A percentile compares a stretch with the other conserved stretches of the same genome.
Evolutionary conservation across 2,888 invertebrate genomes (phyloP).

Genomic region (Drosophila antonietae): DNA sequence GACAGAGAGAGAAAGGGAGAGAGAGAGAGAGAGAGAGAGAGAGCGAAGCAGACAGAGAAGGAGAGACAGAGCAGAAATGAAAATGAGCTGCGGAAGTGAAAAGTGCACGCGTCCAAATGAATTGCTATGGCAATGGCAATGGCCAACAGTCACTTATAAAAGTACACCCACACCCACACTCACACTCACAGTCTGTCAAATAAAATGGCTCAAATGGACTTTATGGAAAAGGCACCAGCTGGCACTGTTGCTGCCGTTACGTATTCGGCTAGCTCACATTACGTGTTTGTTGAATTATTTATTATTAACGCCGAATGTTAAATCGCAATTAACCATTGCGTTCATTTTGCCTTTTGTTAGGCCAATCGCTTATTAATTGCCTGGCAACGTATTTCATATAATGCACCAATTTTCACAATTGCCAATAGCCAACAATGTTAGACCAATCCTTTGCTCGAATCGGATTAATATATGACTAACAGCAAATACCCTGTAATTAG

Average conservation of each 20-base stretch:
- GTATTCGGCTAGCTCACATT: conserved; percentile 26
- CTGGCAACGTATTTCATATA: conserved; percentile 33
- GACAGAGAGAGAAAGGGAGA: background rate
- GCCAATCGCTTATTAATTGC: conserved; percentile 54
- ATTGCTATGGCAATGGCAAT: conserved; percentile 49
- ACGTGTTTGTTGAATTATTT: conserved; percentile 50
- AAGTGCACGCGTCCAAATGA: conserved; percentile 50
- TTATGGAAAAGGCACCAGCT: conserved; percentile 28
- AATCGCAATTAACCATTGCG: conserved; percentile 49
- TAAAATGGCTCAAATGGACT: conserved; percentile 32
- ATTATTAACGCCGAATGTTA: conserved; percentile 50
- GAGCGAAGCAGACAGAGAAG: background rate
- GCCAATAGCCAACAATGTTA: conserved; percentile 17
- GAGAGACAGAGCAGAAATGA: conserved; percentile 23
- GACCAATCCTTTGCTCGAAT: background rate
- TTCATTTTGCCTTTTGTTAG: conserved; percentile 38
- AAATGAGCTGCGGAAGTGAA: conserved; percentile 63
- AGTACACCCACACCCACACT: conserved; percentile 16
- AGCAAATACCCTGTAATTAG: background rate
- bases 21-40: background rate
- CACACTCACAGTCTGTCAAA: conserved; percentile 11
- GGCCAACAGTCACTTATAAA: conserved; percentile 49
- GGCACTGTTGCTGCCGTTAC: conserved; percentile 14
- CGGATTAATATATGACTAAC: background rate
- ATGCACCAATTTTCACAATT: conserved; percentile 37